Base-by-base conservation (phyloP, 2,113 vertebrate genomes). In the Psammodynastes pulverulentus region DNA sequence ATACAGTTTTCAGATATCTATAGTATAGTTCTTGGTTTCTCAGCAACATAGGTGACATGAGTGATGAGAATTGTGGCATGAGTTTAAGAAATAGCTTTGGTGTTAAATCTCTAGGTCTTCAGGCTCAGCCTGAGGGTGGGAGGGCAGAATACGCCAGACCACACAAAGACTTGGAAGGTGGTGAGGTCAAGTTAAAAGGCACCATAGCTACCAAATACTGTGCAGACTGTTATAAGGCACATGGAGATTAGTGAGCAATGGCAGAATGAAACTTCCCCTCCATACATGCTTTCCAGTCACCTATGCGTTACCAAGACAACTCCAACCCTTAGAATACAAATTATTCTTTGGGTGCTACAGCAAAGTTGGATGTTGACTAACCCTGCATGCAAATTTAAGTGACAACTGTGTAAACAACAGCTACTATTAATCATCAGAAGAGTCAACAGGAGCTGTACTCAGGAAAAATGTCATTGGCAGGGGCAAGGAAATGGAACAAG, bases 231-330 rank as follows among this genome's bases (percentile, higher is more conserved):
- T 97, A 97, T 96, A 96, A 97, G 94, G 96, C 96, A 95, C 94
- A 95, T 91, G 96, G 97, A 95, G 96, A 97, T 96, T 13, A 9
- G 97, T 96, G 96, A 97, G 97, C 92, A 96, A 91, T 94, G 96
- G 90, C 95, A 92, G 95, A 97, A 97, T 96, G 95, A 96, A 96
- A 96, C 97, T 98, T 98, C 98, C 98, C 98, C 97, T 97, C 95
- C 93, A 95, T 94, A 97, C 97, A 98, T 98, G 98, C 97, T 98
- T 97, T 96, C 97, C 98, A 98, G 98, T 98, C 97, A 98, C 98
- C 97, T 98, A 95, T 95, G 96, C 94, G 99, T 99, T 98, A 98
- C 98, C 98, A 99, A 95, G 98, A 98, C 98, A 97, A 99, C 98
- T 96, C 94, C 93, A 95, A 95, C 95, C 19, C 97, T 97, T 95